These are phyloP conservation scores for Bombus breviceps DNA, from an alignment of 1,140 invertebrate species.

Conservation along the genomic window DNA sequence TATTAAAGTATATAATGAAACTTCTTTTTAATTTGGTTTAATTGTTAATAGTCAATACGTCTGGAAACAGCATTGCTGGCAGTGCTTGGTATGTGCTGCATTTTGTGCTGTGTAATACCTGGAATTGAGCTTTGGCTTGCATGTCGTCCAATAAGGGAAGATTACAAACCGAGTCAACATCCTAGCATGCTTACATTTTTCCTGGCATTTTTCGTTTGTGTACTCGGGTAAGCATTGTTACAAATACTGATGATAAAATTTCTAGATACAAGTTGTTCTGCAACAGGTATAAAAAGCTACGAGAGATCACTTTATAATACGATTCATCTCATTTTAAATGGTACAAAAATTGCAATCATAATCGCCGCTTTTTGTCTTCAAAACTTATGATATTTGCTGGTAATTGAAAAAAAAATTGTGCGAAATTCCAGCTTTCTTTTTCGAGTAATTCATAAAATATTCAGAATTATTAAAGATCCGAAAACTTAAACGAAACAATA, in stretches of 20 bases:
- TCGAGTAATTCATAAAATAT: neutral
- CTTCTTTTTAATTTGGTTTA: neutral
- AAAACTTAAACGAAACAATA: too few species aligned
- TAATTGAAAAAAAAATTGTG: neutral
- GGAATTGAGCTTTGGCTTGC: conserved; percentile 79
- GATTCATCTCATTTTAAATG: too few species aligned
- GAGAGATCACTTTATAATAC: neutral
- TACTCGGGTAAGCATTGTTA: conserved; percentile 73
- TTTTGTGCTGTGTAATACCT: conserved; percentile 78
- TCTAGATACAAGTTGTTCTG: neutral
- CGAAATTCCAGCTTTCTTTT: neutral
- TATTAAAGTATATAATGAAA: neutral
- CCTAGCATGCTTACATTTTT: conserved; percentile 72
- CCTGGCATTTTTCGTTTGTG: conserved; percentile 69
- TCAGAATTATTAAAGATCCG: neutral
- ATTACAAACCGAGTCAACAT: conserved; percentile 75
- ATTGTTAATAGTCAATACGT: conserved; percentile 72
- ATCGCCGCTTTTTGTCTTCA: too few species aligned
- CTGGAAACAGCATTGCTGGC: conserved; percentile 74
- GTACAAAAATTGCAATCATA: too few species aligned
- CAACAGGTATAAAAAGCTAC: neutral
- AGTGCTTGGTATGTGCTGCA: conserved; percentile 72
- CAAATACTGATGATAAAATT: neutral
- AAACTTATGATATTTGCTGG: too few species aligned
- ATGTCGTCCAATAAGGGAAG: conserved; percentile 75